Percentiles rank a stretch among this genome's conserved stretches.
Conservation (phyloP, 2,113 vertebrate species). For the Seriola aureovittata region DNA sequence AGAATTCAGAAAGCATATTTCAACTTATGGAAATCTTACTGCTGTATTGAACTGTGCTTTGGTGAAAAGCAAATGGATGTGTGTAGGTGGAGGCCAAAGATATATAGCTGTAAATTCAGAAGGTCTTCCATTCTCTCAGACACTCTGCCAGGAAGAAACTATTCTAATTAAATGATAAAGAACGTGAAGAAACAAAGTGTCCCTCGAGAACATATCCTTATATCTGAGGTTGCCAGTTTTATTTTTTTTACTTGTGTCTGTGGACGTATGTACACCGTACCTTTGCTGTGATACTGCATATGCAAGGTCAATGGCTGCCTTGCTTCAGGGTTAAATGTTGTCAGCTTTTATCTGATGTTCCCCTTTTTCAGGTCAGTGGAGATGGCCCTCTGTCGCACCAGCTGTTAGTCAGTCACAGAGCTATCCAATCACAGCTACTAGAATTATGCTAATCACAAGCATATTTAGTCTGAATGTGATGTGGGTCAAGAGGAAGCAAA, state of each 20-base stretch:
- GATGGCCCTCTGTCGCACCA: constrained; percentile 36
- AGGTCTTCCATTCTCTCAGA: constrained; percentile 52
- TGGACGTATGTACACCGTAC: not conserved
- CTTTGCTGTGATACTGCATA: constrained; percentile 15
- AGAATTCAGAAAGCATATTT: constrained; percentile 2
- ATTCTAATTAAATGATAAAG: constrained; percentile 56
- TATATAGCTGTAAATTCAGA: constrained; percentile 41
- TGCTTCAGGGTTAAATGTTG: constrained; percentile 35
- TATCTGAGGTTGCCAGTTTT: constrained; percentile 32
- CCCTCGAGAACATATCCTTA: constrained; percentile 36
- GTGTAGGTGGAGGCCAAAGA: constrained; percentile 66
- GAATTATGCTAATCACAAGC: constrained; percentile 19
- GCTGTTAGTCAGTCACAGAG: constrained; percentile 34
- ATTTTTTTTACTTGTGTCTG: constrained; percentile 10
- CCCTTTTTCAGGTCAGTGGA: constrained; percentile 54
- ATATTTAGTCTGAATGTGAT: constrained; percentile 5
- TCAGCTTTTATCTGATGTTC: constrained; percentile 31
- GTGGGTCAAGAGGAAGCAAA: not conserved
- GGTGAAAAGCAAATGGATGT: constrained; percentile 43
- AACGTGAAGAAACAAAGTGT: constrained; percentile 42
- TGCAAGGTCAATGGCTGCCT: constrained; percentile 19
- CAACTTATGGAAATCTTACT: constrained; percentile 9
- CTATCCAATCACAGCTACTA: constrained; percentile 30
- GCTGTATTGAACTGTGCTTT: constrained; percentile 29
- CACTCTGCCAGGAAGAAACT: constrained; percentile 52